A percentile compares a stretch with the other conserved stretches of the same genome.
These are phyloP conservation scores for Magallana angulata DNA, from an alignment of 1,140 invertebrate genomes.

Conservation along the genomic window DNA sequence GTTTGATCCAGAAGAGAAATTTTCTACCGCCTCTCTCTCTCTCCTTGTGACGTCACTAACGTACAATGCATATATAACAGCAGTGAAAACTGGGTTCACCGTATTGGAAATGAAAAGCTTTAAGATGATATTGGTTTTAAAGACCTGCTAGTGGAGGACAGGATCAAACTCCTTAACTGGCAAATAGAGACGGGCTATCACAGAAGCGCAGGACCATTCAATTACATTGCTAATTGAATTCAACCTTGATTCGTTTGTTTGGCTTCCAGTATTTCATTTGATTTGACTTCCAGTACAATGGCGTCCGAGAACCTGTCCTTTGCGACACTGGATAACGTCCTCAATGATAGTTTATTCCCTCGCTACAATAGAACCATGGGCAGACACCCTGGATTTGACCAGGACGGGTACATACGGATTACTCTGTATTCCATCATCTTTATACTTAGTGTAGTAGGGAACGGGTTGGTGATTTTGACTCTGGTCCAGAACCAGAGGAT, in stretches of 20 bases:
- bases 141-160: background rate
- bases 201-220: background rate
- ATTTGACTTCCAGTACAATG: background rate
- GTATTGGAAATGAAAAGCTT: slow-evolving; percentile 22
- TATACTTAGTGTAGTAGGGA: slow-evolving; percentile 88
- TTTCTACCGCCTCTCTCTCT: background rate
- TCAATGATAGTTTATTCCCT: slow-evolving; percentile 20
- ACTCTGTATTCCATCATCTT: slow-evolving; percentile 90
- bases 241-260: background rate
- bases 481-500: slow-evolving; percentile 90
- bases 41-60: background rate
- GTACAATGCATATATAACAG: background rate
- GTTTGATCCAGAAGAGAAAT: background rate
- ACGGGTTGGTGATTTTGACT: slow-evolving; percentile 89
- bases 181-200: slow-evolving; percentile 1
- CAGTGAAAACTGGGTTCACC: background rate
- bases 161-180: slow-evolving; percentile 9
- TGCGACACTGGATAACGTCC: background rate
- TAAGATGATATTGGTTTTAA: slow-evolving; percentile 25
- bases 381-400: slow-evolving; percentile 18
- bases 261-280: background rate
- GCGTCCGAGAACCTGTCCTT: background rate
- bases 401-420: slow-evolving; percentile 79
- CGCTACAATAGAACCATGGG: background rate
- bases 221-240: background rate